A percentile compares a stretch with the other conserved stretches of the same genome.
These are phyloP conservation scores for Gymnocheta viridis DNA, from an alignment of 2,888 invertebrate genomes.

Conservation along the genomic window DNA sequence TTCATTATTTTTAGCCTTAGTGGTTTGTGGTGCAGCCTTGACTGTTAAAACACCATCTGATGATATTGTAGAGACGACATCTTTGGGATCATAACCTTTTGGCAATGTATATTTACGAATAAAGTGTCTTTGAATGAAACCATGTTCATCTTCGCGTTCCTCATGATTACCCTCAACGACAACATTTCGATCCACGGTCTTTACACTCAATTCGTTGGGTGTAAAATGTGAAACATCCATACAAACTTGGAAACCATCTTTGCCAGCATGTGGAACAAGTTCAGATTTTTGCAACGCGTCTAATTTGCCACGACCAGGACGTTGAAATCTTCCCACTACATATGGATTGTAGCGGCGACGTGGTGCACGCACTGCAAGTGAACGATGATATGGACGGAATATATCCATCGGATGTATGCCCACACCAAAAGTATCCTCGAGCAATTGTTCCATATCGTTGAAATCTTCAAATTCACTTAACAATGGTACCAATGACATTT, in stretches of 20 bases:
- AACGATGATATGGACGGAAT: conserved; percentile 75
- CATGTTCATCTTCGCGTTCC: conserved; percentile 88
- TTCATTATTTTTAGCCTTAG: conserved; percentile 76
- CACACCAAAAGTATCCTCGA: conserved; percentile 76
- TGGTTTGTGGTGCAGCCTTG: conserved; percentile 86
- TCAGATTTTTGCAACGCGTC: conserved; percentile 82
- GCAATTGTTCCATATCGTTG: conserved; percentile 55
- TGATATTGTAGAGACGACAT: conserved; percentile 88
- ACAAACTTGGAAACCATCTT: conserved; percentile 87
- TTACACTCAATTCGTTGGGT: conserved; percentile 90
- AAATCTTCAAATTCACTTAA: conserved; percentile 69
- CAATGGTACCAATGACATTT: conserved; percentile 74
- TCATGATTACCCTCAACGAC: conserved; percentile 90
- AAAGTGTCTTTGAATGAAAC: conserved; percentile 89
- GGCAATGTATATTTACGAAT: conserved; percentile 89
- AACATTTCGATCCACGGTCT: conserved; percentile 88
- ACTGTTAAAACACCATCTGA: conserved; percentile 89
- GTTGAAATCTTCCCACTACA: conserved; percentile 33
- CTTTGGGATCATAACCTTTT: conserved; percentile 88
- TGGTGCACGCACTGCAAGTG: conserved; percentile 77
- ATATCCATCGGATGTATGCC: conserved; percentile 78
- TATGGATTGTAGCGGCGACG: conserved; percentile 83
- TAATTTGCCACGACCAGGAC: conserved; percentile 83
- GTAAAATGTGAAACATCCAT: conserved; percentile 90
- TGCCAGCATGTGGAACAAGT: conserved; percentile 81